Percentiles rank a stretch among this genome's conserved stretches.
phyloP scores from a whole-genome alignment of 2,797 vertebrate genomes.

The Takifugu ocellatus region DNA sequence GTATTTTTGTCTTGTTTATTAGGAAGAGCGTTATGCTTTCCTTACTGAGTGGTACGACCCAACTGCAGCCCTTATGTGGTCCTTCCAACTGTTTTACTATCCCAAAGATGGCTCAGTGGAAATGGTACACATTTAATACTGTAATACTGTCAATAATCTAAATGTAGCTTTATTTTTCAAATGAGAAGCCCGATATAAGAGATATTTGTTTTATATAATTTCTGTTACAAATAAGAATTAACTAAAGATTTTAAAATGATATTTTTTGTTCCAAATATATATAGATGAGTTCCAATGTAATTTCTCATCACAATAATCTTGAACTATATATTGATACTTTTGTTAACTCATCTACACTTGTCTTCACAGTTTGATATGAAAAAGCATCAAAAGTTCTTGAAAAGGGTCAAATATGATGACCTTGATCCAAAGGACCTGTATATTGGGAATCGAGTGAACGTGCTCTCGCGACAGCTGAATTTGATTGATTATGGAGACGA shows the following conservation, averaged over 20 bases:
- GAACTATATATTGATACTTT: neutral
- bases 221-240: neutral
- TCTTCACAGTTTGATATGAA: conserved; percentile 87
- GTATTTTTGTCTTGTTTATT: conserved; percentile 4
- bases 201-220: neutral
- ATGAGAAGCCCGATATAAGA: neutral
- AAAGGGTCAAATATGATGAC: conserved; percentile 82
- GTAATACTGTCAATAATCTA: neutral
- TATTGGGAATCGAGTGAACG: conserved; percentile 86
- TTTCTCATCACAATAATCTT: neutral
- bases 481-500: conserved; percentile 91
- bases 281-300: no score
- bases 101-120: conserved; percentile 89
- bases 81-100: conserved; percentile 91
- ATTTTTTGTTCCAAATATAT: no score
- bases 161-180: neutral
- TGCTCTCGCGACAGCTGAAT: conserved; percentile 90
- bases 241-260: no score
- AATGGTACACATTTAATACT: conserved; percentile 80
- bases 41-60: conserved; percentile 92
- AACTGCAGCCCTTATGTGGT: conserved; percentile 83
- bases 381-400: conserved; percentile 87
- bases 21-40: conserved; percentile 89
- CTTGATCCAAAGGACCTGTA: conserved; percentile 87
- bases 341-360: neutral